These are phyloP conservation scores for Nycteola revayana DNA, from an alignment of 2,888 invertebrate species.

Conservation along the genomic window DNA sequence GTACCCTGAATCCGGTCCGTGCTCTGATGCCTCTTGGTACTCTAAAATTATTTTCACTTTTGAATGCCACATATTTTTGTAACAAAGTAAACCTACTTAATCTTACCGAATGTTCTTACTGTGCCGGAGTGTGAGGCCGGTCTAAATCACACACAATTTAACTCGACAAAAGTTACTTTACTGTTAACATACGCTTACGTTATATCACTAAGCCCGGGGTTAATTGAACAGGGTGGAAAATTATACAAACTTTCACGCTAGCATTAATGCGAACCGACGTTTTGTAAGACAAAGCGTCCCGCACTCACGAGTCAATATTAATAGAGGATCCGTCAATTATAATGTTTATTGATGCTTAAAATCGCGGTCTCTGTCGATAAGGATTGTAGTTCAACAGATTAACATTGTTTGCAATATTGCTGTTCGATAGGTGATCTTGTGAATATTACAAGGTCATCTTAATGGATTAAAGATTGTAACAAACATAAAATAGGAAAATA, in stretches of 20 bases:
- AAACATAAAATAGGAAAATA: background rate
- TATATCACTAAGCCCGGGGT: conserved; percentile 41
- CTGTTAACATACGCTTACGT: conserved; percentile 33
- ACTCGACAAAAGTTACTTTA: conserved; percentile 43
- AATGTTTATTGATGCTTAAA: conserved; percentile 70
- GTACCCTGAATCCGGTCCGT: no score
- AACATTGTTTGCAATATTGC: conserved; percentile 20
- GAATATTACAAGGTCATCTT: conserved; percentile 1
- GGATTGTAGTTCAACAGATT: conserved; percentile 36
- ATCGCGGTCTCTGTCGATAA: conserved; percentile 50
- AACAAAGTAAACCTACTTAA: no score
- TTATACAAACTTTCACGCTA: conserved; percentile 56
- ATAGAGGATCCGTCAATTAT: conserved; percentile 74
- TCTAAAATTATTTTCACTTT: no score
- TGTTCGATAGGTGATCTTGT: conserved; percentile 8
- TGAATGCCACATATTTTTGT: no score
- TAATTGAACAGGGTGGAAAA: conserved; percentile 45
- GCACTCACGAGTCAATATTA: conserved; percentile 68
- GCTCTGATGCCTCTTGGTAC: no score
- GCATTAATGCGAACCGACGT: conserved; percentile 47
- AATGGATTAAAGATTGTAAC: background rate
- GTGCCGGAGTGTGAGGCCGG: conserved; percentile 10
- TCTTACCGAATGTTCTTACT: no score
- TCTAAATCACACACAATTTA: conserved; percentile 52
- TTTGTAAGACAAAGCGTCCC: conserved; percentile 41